Evolutionary conservation across 2,888 invertebrate species (phyloP), one percentile per base, ranked within the genome.

Genomic region (Timandra comae): DNA sequence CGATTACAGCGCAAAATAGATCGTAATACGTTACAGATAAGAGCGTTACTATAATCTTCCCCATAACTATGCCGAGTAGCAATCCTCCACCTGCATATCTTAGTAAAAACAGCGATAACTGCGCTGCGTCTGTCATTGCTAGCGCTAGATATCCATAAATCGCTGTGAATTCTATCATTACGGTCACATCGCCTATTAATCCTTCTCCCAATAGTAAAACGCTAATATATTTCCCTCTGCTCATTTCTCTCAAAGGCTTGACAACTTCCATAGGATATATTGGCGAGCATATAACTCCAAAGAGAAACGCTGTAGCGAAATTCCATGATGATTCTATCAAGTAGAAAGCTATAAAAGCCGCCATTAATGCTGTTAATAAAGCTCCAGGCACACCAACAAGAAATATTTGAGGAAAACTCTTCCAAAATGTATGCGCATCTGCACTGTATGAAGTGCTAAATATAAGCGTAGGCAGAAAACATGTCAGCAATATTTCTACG

Each of bases 251-350:
- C 5, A 84, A 50, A 23, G 68, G 67, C 21, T 55, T 71, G 0
- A 85, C 79, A 0, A 84, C 75, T 43, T 84, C 84, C 41, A 77
- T 62, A 0, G 84, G 81, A 35, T 82, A 80, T 22, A 81, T 79
- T 0, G 84, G 81, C 0, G 79, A 69, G 34, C 81, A 84, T 0
- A 79, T 64, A 0, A 81, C 55, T 0, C 84, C 84, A 27, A 81
- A 85, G 0, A 85, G 44, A 1, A 77, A 28, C 0, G 81, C 68
- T 0, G 73, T 74, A 0, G 72, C 40, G 4, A 79, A 71, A 34
- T 59, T 62, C 84, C 84, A 85, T 0, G 73, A 56, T 0, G 66
- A 37, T 46, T 81, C 82, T 3, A 84, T 70, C 7, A 84, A 41
- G 27, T 77, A 68, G 35, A 51, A 77, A 0, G 80, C 75, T 74